phyloP scores from a whole-genome alignment of 2,113 vertebrate genomes.

The Mobula hypostoma region DNA sequence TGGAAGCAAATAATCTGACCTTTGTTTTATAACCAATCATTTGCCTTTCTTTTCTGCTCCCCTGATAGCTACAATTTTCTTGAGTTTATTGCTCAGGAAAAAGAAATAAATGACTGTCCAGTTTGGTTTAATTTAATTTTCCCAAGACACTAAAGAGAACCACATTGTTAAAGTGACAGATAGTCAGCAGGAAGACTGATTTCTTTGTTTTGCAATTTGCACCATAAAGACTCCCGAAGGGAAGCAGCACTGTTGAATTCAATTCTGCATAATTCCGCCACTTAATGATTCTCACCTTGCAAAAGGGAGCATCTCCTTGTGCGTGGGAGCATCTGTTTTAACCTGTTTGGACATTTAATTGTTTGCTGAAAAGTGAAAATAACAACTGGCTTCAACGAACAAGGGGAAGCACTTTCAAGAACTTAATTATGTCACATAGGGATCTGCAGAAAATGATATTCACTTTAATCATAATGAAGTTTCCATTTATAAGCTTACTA shows the following conservation, averaged over 20 bases:
- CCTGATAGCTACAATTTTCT: constrained; percentile 70
- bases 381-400: background rate
- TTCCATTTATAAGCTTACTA: background rate
- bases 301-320: constrained; percentile 41
- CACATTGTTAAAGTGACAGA: constrained; percentile 58
- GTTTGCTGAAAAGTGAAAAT: constrained; percentile 1
- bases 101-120: constrained; percentile 55
- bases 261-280: constrained; percentile 52
- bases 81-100: constrained; percentile 65
- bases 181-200: constrained; percentile 51
- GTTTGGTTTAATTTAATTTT: constrained; percentile 72
- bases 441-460: constrained; percentile 8
- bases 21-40: background rate
- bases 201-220: constrained; percentile 61
- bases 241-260: constrained; percentile 47
- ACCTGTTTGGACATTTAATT: constrained; percentile 2
- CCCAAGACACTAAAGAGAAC: constrained; percentile 69
- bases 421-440: background rate
- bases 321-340: constrained; percentile 21
- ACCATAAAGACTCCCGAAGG: constrained; percentile 55
- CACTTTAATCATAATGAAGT: constrained; percentile 3
- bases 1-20: background rate
- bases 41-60: constrained; percentile 45
- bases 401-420: background rate
- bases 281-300: constrained; percentile 52